Conservation (phyloP, 1,140 invertebrate genomes). For the Maniola jurtina region DNA sequence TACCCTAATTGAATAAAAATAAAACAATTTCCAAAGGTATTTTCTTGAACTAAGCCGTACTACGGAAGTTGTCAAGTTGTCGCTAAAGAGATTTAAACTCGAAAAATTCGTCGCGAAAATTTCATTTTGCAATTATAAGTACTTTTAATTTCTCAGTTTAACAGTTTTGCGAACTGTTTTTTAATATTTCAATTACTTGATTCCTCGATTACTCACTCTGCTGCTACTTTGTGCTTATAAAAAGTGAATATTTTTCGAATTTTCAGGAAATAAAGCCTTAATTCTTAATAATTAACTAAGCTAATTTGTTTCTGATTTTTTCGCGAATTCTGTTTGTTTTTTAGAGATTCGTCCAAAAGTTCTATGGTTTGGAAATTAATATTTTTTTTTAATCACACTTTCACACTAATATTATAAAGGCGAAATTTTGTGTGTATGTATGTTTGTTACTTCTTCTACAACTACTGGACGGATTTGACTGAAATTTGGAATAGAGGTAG, state of each 20-base stretch:
- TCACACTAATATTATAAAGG: too few relatives aligned
- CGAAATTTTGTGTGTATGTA: too few relatives aligned
- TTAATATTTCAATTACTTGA: not conserved
- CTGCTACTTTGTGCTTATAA: not conserved
- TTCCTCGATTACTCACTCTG: not conserved
- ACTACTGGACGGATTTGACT: too few relatives aligned
- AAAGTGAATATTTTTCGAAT: not conserved
- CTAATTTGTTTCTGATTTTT: too few relatives aligned
- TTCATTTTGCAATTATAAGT: constrained; percentile 1
- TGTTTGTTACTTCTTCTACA: too few relatives aligned
- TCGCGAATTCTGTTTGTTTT: too few relatives aligned
- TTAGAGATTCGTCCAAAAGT: too few relatives aligned
- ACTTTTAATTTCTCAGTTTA: constrained; percentile 3
- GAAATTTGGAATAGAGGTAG: too few relatives aligned
- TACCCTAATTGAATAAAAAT: not conserved
- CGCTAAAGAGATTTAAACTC: constrained; percentile 19
- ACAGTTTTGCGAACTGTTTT: not conserved
- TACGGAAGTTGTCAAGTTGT: constrained; percentile 3
- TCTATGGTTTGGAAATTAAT: too few relatives aligned
- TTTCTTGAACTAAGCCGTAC: not conserved
- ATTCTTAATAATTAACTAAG: too few relatives aligned
- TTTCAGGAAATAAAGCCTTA: too few relatives aligned
- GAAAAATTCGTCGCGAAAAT: constrained; percentile 3
- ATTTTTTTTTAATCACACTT: too few relatives aligned
- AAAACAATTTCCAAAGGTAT: not conserved